Base-by-base conservation (phyloP, 2,113 vertebrate species). In the Thomomys bottae region DNA sequence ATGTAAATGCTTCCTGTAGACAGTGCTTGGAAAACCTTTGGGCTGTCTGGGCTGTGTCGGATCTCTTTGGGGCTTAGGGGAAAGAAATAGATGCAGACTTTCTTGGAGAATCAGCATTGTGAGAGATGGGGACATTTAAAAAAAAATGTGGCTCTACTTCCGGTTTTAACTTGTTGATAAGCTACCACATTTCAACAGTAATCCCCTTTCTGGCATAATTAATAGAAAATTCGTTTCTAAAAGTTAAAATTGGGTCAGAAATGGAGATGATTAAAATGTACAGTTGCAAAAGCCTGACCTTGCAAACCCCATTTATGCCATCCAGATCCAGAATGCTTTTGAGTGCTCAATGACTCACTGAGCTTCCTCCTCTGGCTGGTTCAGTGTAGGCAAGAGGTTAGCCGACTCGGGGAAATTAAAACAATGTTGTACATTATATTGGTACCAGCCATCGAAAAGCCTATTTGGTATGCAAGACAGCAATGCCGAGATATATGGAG, bases 381-480 rank as follows among this genome's bases (percentile, higher is more conserved):
- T 30, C 0, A 93, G 93, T 93, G 95, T 95, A 97, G 97, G 96
- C 97, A 96, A 97, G 97, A 97, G 97, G 98, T 97, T 97, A 97
- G 97, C 96, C 86, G 81, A 96, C 95, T 94, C 96, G 95, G 97
- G 97, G 97, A 98, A 97, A 98, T 98, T 98, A 98, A 99, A 99
- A 99, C 98, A 98, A 98, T 98, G 98, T 98, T 99, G 98, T 98
- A 98, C 98, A 98, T 98, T 99, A 98, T 98, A 98, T 98, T 98
- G 98, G 98, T 98, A 98, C 98, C 97, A 98, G 98, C 98, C 98
- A 98, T 98, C 97, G 98, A 98, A 99, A 98, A 98, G 78, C 98
- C 98, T 99, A 98, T 99, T 99, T 99, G 98, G 98, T 99, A 99
- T 99, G 99, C 99, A 98, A 99, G 99, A 97, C 98, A 98, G 98